Percentiles rank a stretch among this genome's conserved stretches.
These are phyloP conservation scores for Salmo trutta DNA, from an alignment of 2,797 vertebrate species.

Conservation along the genomic window DNA sequence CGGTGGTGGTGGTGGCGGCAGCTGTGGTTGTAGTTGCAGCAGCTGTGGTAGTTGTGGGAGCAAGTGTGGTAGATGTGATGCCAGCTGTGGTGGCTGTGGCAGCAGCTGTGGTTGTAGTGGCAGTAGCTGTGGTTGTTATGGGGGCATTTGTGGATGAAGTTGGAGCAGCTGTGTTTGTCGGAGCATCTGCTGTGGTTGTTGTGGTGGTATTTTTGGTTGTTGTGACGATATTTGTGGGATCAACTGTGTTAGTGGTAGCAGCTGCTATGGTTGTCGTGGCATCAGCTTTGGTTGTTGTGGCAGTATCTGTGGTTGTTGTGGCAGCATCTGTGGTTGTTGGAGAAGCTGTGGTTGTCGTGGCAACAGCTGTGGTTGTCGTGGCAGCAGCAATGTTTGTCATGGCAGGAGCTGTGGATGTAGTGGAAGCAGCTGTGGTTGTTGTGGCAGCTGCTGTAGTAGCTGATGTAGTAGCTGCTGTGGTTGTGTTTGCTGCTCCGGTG, in stretches of 20 bases:
- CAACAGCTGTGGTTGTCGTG: neutral
- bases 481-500: rapidly evolving
- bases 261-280: neutral
- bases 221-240: no score
- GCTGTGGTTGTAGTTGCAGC: neutral
- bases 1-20: neutral
- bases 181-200: neutral
- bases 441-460: no score
- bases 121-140: no score
- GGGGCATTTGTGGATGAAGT: no score
- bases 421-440: no score
- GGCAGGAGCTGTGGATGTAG: no score
- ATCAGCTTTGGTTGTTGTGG: neutral
- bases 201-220: no score
- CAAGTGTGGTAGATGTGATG: neutral
- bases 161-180: neutral
- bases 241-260: neutral
- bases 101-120: neutral
- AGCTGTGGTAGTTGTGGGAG: neutral
- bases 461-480: no score
- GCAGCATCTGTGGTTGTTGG: neutral
- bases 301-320: no score
- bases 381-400: no score
- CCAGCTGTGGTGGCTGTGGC: no score
- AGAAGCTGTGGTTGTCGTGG: neutral